A percentile compares a stretch with the other conserved stretches of the same genome.
These are phyloP conservation scores for Amblyopsis hoosieri DNA, from an alignment of 2,797 vertebrate genomes.

Conservation along the genomic window DNA sequence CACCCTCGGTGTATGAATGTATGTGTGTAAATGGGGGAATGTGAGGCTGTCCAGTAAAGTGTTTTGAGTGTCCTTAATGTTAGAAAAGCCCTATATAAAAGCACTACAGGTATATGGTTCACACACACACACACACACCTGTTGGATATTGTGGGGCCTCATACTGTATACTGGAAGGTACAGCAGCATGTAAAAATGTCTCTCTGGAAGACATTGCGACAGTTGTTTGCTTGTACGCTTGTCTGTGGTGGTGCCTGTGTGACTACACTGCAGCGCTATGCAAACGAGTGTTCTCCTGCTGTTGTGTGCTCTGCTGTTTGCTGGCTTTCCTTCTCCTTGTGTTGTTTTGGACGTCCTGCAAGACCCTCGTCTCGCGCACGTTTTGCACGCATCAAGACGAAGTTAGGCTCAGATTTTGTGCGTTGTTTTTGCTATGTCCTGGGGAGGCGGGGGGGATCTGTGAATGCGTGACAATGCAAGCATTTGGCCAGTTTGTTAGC, in stretches of 20 bases:
- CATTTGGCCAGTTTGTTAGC: conserved; percentile 11
- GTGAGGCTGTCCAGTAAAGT: too few species aligned
- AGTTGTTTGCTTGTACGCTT: neutral
- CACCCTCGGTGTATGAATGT: too few species aligned
- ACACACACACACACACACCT: too few species aligned
- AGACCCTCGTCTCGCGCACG: conserved; percentile 15
- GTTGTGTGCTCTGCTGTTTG: conserved; percentile 15
- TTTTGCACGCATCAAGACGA: conserved; percentile 7
- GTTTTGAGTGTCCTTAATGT: too few species aligned
- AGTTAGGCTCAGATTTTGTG: conserved; percentile 10
- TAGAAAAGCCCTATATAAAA: too few species aligned
- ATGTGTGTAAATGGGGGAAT: too few species aligned
- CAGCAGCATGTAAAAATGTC: too few species aligned
- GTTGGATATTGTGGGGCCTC: too few species aligned
- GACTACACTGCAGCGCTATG: neutral
- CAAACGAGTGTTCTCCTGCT: conserved; percentile 22
- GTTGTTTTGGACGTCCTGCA: neutral
- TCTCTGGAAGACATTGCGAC: too few species aligned
- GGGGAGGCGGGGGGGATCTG: neutral
- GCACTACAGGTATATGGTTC: too few species aligned
- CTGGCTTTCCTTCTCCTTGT: neutral
- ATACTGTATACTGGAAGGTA: too few species aligned
- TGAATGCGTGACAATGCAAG: neutral
- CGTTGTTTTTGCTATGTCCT: conserved; percentile 11
- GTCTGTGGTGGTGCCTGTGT: neutral